These are phyloP conservation scores for Orchesella cincta DNA, from an alignment of 1,140 invertebrate genomes.

Conservation along the genomic window DNA sequence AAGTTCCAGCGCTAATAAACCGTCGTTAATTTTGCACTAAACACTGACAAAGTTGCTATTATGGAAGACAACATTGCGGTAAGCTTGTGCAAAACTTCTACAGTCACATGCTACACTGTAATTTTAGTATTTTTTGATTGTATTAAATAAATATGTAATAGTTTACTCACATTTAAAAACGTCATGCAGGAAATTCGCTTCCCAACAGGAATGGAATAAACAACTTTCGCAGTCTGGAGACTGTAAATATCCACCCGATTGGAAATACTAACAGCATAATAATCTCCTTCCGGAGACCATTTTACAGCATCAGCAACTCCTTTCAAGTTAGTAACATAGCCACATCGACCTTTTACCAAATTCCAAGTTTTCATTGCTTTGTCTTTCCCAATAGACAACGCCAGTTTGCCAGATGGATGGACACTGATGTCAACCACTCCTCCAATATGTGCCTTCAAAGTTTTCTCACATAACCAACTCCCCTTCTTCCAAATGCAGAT, in stretches of 20 bases:
- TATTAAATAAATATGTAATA: background rate
- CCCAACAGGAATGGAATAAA: conserved; percentile 53
- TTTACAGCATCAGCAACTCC: conserved; percentile 53
- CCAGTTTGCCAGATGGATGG: conserved; percentile 86
- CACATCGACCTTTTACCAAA: conserved; percentile 82
- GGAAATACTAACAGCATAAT: conserved; percentile 72
- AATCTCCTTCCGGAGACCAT: conserved; percentile 66
- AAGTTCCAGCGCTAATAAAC: conserved; percentile 17
- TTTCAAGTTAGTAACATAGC: conserved; percentile 82
- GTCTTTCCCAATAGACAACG: conserved; percentile 81
- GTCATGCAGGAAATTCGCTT: conserved; percentile 53
- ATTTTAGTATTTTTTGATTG: conserved; percentile 54
- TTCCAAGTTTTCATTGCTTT: conserved; percentile 88
- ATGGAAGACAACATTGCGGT: conserved; percentile 10
- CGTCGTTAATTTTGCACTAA: conserved; percentile 34
- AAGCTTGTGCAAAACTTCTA: conserved; percentile 22
- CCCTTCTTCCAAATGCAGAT: conserved; percentile 78
- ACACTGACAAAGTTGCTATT: conserved; percentile 33
- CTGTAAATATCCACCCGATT: conserved; percentile 74
- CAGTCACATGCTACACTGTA: background rate
- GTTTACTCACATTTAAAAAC: conserved; percentile 54
- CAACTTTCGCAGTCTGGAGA: conserved; percentile 64
- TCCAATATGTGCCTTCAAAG: conserved; percentile 58
- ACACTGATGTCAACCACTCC: conserved; percentile 71
- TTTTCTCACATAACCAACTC: conserved; percentile 80